Evolutionary conservation across 2,797 vertebrate species (phyloP).

Genomic region (Catharus ustulatus): DNA sequence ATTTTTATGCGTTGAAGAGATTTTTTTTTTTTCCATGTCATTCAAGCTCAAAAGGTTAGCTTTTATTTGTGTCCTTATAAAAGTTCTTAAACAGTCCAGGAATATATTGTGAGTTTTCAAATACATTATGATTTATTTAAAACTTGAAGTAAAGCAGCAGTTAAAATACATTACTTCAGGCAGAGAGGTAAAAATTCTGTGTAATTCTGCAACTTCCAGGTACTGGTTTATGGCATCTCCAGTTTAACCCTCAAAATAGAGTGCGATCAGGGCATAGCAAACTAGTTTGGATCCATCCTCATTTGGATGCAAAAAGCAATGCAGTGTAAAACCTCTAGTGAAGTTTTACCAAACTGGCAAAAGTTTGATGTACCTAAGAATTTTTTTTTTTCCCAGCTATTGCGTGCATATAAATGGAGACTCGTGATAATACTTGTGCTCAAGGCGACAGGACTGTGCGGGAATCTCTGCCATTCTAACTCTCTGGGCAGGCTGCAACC

Average conservation of each 20-base stretch:
- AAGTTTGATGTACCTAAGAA: neutral
- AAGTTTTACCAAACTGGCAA: neutral
- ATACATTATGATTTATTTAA: neutral
- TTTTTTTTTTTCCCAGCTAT: too few relatives aligned
- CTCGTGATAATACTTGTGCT: neutral
- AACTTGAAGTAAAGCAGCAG: neutral
- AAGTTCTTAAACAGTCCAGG: neutral
- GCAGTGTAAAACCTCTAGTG: accelerated
- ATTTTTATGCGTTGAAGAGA: neutral
- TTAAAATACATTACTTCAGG: accelerated
- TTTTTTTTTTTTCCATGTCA: neutral
- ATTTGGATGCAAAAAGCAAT: neutral
- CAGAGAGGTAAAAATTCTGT: neutral
- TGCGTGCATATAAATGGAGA: neutral
- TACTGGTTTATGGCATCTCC: accelerated
- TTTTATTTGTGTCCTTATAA: neutral
- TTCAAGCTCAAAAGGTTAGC: neutral
- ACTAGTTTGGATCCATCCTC: neutral
- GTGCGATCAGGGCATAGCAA: neutral
- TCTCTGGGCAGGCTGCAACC: neutral
- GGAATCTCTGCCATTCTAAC: neutral
- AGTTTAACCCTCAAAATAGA: neutral
- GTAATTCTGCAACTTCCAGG: neutral
- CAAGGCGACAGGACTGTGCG: accelerated
- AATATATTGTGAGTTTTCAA: neutral